Evolutionary conservation across 2,113 vertebrate genomes (phyloP).

Genomic region (human (Homo sapiens)): GRCh38 chr5:151059001-151059500

Average conservation of each 20-base stretch:
- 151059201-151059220: background rate
- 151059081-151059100: background rate
- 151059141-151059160: background rate
- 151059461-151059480: background rate
- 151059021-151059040: background rate
- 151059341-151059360: background rate
- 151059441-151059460: background rate
- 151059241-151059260: background rate
- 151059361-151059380: fast-evolving
- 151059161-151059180: background rate
- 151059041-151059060: background rate
- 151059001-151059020: background rate
- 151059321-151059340: background rate
- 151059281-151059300: background rate
- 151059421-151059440: background rate
- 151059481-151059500: background rate
- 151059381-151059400: background rate
- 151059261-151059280: background rate
- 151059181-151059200: background rate
- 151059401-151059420: background rate
- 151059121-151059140: background rate
- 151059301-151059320: background rate
- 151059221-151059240: background rate
- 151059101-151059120: background rate
- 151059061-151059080: background rate